Evolutionary conservation across 1,140 invertebrate genomes (phyloP).

Genomic region (Pteromalus puparum): DNA sequence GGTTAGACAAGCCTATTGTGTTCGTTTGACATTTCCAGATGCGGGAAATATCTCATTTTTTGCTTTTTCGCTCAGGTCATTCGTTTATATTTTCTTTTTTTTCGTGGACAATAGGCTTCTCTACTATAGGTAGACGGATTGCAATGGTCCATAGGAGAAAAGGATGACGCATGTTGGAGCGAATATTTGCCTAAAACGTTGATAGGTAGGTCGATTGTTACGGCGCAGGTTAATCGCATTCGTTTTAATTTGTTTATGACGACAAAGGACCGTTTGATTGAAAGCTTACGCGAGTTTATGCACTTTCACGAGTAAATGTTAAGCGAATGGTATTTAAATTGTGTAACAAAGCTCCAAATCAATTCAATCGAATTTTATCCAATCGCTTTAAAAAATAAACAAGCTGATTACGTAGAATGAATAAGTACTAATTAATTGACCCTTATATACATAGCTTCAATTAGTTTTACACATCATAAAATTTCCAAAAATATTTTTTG

Average conservation of each 20-base stretch:
- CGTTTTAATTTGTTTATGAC: constrained; percentile 4
- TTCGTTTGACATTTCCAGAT: not conserved
- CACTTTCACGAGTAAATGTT: not conserved
- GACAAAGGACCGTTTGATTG: constrained; percentile 17
- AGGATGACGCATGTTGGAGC: not conserved
- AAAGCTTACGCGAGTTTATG: not conserved
- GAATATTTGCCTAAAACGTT: not conserved
- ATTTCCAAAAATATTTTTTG: no score
- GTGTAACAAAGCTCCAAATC: no score
- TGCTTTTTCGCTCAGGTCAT: not conserved
- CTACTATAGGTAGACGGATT: not conserved
- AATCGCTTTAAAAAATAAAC: no score
- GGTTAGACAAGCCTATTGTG: constrained; percentile 7
- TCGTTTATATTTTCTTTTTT: no score
- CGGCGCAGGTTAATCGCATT: not conserved
- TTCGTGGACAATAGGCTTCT: no score
- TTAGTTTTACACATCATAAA: no score
- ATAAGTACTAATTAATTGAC: no score
- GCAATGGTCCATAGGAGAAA: not conserved
- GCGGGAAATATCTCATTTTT: not conserved
- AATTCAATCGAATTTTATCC: no score
- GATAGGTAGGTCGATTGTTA: not conserved
- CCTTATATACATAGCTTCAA: no score
- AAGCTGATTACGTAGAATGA: no score
- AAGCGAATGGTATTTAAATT: not conserved